Evolutionary conservation across 2,888 invertebrate genomes (phyloP).

Genomic region (Nowickia ferox): DNA sequence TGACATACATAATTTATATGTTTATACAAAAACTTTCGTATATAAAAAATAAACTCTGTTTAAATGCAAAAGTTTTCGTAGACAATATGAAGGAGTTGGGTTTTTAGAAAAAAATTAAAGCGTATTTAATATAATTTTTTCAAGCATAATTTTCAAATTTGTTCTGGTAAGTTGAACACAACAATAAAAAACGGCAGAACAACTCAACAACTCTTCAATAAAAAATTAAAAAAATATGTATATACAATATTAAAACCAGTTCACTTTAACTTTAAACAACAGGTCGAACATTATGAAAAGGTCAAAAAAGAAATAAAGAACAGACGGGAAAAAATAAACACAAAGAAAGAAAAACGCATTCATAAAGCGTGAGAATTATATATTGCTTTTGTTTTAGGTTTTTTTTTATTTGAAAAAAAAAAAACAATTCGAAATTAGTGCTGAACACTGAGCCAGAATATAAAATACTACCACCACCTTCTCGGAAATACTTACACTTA

Average conservation of each 20-base stretch:
- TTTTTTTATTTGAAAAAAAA: constrained; percentile 35
- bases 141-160: constrained; percentile 69
- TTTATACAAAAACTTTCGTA: too few relatives aligned
- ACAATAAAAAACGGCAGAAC: constrained; percentile 25
- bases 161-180: constrained; percentile 55
- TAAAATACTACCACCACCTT: constrained; percentile 60
- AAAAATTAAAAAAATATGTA: neutral
- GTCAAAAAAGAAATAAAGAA: constrained; percentile 37
- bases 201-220: constrained; percentile 12
- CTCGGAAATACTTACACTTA: constrained; percentile 71
- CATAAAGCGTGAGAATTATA: constrained; percentile 69
- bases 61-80: constrained; percentile 23
- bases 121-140: constrained; percentile 63
- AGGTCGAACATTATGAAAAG: constrained; percentile 56
- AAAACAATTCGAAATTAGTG: constrained; percentile 33
- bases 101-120: constrained; percentile 59
- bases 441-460: constrained; percentile 51
- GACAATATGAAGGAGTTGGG: constrained; percentile 54
- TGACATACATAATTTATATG: too few relatives aligned
- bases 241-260: constrained; percentile 44
- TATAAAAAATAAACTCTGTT: neutral
- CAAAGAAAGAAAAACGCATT: constrained; percentile 40
- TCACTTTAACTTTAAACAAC: constrained; percentile 58
- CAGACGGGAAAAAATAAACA: constrained; percentile 37
- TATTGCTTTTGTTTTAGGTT: constrained; percentile 55